Evolutionary conservation across 2,113 vertebrate species (phyloP), one percentile per base, ranked within the genome.

Genomic region (Scatophagus argus): DNA sequence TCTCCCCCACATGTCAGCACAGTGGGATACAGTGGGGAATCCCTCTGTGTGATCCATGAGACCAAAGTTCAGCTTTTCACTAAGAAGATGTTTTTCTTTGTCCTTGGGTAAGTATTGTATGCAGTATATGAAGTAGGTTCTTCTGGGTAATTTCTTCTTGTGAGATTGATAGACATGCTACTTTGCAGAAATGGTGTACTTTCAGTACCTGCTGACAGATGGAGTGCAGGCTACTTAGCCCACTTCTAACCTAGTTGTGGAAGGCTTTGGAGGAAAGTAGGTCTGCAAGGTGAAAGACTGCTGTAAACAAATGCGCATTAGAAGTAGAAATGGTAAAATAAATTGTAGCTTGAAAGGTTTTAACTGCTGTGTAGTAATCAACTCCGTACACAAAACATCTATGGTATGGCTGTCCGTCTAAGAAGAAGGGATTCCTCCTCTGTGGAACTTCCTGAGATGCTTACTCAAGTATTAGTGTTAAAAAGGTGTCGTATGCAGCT

Each of bases 1-100:
- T 87, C 85, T 88, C 88, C 88, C 87, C 86, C 83, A 83, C 66
- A 88, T 90, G 89, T 91, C 89, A 80, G 81, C 90, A 52, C 88
- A 59, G 74, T 71, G 56, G 68, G 80, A 81, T 79, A 61, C 83
- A 84, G 81, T 44, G 68, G 90, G 89, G 88, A 91, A 88, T 88
- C 85, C 88, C 79, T 83, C 75, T 27, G 65, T 76, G 56, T 51
- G 60, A 64, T 69, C 80, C 72, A 62, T 72, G 46, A 80, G 83
- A 65, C 43, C 41, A 74, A 86, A 81, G 77, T 71, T 88, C 74
- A 88, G 77, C 76, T 68, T 81, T 77, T 76, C 79, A 84, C 80
- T 67, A 79, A 55, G 59, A 23, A 55, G 36, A 39, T 61, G 60
- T 17, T 36, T 73, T 47, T 41, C 61, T 68, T 21, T n/a, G 34